Base-by-base conservation (phyloP, 2,113 vertebrate species). In the Hiodon tergisus region DNA sequence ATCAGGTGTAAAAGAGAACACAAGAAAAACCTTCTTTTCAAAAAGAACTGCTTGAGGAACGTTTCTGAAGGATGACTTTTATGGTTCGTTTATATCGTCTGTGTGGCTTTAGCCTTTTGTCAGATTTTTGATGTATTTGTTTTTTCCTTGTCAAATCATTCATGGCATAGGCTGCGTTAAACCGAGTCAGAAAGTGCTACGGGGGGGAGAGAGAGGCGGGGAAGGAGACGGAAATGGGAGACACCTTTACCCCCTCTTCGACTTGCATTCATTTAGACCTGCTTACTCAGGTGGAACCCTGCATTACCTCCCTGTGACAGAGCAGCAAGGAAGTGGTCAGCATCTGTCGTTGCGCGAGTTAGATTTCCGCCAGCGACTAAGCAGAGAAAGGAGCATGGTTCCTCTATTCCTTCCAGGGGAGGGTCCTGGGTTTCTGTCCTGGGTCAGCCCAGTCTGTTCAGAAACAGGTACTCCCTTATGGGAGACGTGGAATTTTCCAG, bases 391-490 rank as follows among this genome's bases (percentile, higher is more conserved):
- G 31, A 51, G 52, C 54, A 16, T 6, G 5, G 53, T 68, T 68
- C 73, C 57, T 55, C 17, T 46, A 7, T 17, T 46, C 55, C 73
- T 68, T 55, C 46, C 68, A 59, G 47, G 46, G 68, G 53, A 31
- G 31, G 31, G 31, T 2, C n/a, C n/a, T n/a, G n/a, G 73, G 72
- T 54, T 62, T 73, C 48, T 17, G 72, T 16, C 51, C 48, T 73
- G 61, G 73, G 73, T 75, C 73, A 75, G 73, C 58, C 62, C 61
- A n/a, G 6, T 63, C 13, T 17, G 52, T 62, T 67, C 14, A 48
- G 62, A 67, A 63, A 63, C 73, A 57, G 9, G 2, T 58, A 10
- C 63, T 58, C 2, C 11, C 61, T 11, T 8, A 67, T 66, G 60
- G 61, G 59, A 68, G 53, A 67, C 65, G 59, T 75, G 54, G 67